A percentile compares a stretch with the other conserved stretches of the same genome.
These are phyloP conservation scores for Nyleta sp. DNA, from an alignment of 2,888 invertebrate genomes.

Conservation along the genomic window DNA sequence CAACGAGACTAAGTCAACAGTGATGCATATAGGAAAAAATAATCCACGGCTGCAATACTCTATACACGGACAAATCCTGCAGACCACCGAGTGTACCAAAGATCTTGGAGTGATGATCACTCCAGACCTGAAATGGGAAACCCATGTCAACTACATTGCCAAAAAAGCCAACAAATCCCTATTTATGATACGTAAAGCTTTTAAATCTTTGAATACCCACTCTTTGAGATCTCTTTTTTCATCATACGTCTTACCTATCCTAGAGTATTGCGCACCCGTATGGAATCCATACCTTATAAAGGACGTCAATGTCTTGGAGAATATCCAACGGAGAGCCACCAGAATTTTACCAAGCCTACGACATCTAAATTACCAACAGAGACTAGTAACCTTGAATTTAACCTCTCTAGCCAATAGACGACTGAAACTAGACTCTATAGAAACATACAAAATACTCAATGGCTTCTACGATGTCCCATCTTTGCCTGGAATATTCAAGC, in stretches of 20 bases:
- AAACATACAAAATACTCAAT: background rate
- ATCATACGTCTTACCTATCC: background rate
- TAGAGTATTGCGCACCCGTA: background rate
- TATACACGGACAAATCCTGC: background rate
- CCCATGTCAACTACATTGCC: background rate
- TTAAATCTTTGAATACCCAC: background rate
- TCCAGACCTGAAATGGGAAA: background rate
- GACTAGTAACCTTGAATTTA: background rate
- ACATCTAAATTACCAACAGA: background rate
- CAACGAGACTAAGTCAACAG: background rate
- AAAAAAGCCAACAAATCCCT: background rate
- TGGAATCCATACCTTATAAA: background rate
- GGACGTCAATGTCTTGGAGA: background rate
- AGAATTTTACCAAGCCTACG: background rate
- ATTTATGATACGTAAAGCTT: background rate
- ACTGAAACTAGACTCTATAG: background rate
- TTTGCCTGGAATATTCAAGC: background rate
- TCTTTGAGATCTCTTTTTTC: background rate
- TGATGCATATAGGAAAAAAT: background rate
- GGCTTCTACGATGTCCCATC: background rate
- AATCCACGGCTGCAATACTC: background rate
- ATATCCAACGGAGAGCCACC: background rate
- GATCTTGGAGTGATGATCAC: background rate
- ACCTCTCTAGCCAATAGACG: background rate
- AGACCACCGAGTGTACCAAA: background rate